Evolutionary conservation across 2,113 vertebrate species (phyloP), one percentile per base, ranked within the genome.

Genomic region (Plotosus lineatus): DNA sequence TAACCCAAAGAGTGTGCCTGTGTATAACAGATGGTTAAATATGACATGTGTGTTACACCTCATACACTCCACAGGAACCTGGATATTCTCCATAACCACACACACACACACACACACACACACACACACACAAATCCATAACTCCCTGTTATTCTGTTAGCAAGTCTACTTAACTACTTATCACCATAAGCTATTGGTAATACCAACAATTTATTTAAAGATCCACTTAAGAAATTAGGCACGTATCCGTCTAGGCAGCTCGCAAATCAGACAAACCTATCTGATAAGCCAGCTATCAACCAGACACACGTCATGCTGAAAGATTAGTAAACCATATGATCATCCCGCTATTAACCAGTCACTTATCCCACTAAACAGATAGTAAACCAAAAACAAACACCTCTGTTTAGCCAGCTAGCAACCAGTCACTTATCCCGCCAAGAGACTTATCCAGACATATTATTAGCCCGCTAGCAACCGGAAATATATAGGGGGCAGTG

Each of bases 11-110:
- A 68, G 78, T 84, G 78, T 72, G 83, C 77, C 50, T 80, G 83
- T 80, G 72, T 65, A 42, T 82, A 77, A 81, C 78, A 84, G 65
- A 80, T 84, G 83, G 83, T 51, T 83, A 84, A 66, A 75, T 80
- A 73, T 72, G 73, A 42, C 75, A 77, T 77, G 78, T 68, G 9
- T 63, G 66, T 69, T 69, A 69, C 66, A 69, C 42, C 66, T 68
- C 44, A 68, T 26, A 44, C 23, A n/a, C 38, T 44, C 65, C 21
- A 71, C 44, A 28, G 44, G 68, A 26, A 48, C n/a, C 40, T 48
- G 68, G 42, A 31, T 14, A 31, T 17, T 71, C 42, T 28, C 66
- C 40, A 71, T 23, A 71, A 68, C 17, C 28, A 61, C 58, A 61
- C 63, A 66, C 63, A 66, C 36, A 66, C 33, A 66, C 63, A 65